A percentile compares a stretch with the other conserved stretches of the same genome.
phyloP scores from a whole-genome alignment of 2,797 vertebrate genomes.

The Muscicapa comitata region DNA sequence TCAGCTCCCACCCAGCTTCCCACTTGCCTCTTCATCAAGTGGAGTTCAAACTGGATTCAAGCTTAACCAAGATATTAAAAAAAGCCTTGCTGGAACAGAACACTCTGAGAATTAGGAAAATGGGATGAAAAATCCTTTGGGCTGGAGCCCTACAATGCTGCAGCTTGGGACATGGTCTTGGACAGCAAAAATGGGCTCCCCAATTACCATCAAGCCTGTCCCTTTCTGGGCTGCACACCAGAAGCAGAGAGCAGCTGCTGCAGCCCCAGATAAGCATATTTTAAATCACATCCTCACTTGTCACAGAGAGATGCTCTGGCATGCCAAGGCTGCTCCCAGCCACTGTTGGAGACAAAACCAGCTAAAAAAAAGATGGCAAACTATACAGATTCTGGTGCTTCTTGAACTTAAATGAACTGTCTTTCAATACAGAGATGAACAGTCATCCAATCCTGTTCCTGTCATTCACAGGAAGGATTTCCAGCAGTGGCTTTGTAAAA shows the following conservation, averaged over 20 bases:
- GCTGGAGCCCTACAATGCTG: background rate
- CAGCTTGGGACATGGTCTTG: background rate
- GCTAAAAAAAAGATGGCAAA: slow-evolving; percentile 1
- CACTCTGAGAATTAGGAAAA: background rate
- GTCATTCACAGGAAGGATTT: background rate
- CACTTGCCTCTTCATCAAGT: background rate
- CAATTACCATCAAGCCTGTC: background rate
- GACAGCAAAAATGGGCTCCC: background rate
- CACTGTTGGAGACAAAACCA: background rate
- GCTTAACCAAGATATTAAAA: background rate
- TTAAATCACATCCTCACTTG: background rate
- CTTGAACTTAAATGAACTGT: background rate
- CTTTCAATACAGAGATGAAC: background rate
- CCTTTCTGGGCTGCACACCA: background rate
- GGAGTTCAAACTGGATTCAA: background rate
- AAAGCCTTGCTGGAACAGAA: background rate
- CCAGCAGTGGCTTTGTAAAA: background rate
- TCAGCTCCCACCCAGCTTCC: background rate
- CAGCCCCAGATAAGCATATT: background rate
- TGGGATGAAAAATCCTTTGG: background rate
- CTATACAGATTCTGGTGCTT: background rate
- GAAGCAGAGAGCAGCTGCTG: slow-evolving; percentile 14
- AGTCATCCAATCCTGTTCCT: background rate
- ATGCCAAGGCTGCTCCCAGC: background rate
- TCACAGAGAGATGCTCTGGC: background rate